Base-by-base conservation (phyloP, 2,113 vertebrate genomes). In the Ammodytes dubius region DNA sequence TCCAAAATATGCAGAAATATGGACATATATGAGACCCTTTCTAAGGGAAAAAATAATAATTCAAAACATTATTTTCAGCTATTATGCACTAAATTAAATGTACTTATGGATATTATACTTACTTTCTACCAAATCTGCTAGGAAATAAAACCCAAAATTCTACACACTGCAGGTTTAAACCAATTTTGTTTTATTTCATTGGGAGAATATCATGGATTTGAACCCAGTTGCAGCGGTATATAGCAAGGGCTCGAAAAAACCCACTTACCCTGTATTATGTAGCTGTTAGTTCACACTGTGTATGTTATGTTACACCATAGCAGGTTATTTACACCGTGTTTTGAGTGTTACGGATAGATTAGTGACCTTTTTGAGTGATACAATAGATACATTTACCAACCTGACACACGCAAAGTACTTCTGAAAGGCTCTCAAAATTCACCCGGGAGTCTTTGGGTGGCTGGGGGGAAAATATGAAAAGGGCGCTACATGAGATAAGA, bases 401-500 rank as follows among this genome's bases (percentile, higher is more conserved):
- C 88, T 91, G 83, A 90, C 86, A 81, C 89, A 81, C 72, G 87
- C 89, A 91, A 94, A 94, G 92, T 86, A 87, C 88, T 93, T 89
- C 76, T 89, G 86, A 88, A 91, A 90, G 91, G 87, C 88, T 86
- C 91, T 93, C 86, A 78, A 88, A 91, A 87, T 46, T 73, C 87
- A 71, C 80, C 27, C 4, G 77, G 77, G 86, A 90, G 89, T 88
- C 77, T 57, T 86, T 70, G 47, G 80, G 68, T 27, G 27, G 27
- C 27, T 2, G 27, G 27, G 27, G 27, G 27, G 27, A 27, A 27
- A 27, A 89, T 88, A 89, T 90, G 88, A 87, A 27, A 27, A 91
- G 93, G 86, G 84, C 89, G 87, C 84, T 84, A 37, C 92, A 94
- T 1, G 27, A 27, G 93, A 95, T 95, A 95, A 95, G 93, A 27